A percentile compares a stretch with the other conserved stretches of the same genome.
These are phyloP conservation scores for Leptocoma aspasia DNA, from an alignment of 2,113 vertebrate genomes.

Conservation along the genomic window DNA sequence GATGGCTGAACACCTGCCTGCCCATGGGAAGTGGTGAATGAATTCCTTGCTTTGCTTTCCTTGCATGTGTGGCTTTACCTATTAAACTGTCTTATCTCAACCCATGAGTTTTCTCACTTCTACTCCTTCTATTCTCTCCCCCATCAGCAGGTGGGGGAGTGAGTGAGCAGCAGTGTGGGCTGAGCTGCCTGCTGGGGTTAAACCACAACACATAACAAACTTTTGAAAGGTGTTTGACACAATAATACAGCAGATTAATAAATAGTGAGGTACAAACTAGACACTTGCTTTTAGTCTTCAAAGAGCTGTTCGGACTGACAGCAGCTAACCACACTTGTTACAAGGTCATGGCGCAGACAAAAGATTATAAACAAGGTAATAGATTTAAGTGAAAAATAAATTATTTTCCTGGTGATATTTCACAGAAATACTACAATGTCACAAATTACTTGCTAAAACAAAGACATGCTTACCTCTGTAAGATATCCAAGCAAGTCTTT, in stretches of 20 bases:
- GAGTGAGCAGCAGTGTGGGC: not conserved
- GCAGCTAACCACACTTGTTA: not conserved
- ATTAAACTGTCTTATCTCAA: not conserved
- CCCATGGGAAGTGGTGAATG: accelerated
- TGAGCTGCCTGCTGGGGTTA: not conserved
- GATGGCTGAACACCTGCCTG: not conserved
- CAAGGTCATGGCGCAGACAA: not conserved
- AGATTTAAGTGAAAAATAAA: not conserved
- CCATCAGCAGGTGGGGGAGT: too few species aligned
- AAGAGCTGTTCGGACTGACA: not conserved
- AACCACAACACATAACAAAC: not conserved
- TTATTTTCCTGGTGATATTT: not conserved
- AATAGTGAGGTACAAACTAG: not conserved
- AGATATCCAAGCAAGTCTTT: not conserved
- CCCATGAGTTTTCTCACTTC: not conserved
- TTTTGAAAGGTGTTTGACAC: not conserved
- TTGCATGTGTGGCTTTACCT: not conserved
- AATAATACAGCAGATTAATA: not conserved
- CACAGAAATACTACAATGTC: not conserved
- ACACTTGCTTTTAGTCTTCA: not conserved
- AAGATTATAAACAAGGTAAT: not conserved
- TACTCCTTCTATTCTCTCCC: not conserved
- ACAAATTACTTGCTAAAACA: not conserved
- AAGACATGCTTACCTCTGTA: not conserved
- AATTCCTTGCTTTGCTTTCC: not conserved